A percentile compares a stretch with the other conserved stretches of the same genome.
These are phyloP conservation scores for Pogonocichla stellata DNA, from an alignment of 2,113 vertebrate species.

Conservation along the genomic window DNA sequence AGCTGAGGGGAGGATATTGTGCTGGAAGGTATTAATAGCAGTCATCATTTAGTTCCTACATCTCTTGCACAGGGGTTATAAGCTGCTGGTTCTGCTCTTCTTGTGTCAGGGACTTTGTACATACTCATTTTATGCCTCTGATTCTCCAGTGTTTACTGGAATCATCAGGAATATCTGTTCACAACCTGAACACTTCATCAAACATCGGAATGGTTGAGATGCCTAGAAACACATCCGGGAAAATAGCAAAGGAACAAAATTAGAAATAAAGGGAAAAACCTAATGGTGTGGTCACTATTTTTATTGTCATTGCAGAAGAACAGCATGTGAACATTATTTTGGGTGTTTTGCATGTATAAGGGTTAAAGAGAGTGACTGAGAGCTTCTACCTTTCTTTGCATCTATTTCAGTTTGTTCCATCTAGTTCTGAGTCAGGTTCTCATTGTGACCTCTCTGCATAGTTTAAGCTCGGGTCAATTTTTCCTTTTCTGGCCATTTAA, in stretches of 20 bases:
- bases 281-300: neutral
- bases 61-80: neutral
- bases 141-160: neutral
- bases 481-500: neutral
- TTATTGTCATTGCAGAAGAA: neutral
- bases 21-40: conserved; percentile 10
- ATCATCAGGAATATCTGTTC: neutral
- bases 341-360: neutral
- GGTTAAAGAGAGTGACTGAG: neutral
- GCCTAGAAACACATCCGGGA: neutral
- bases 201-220: neutral
- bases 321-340: neutral
- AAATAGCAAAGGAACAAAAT: neutral
- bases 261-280: fast-evolving
- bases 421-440: neutral
- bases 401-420: neutral
- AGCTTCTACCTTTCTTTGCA: neutral
- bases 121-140: neutral
- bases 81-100: neutral
- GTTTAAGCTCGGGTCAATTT: neutral
- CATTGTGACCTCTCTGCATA: neutral
- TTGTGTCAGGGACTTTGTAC: neutral
- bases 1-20: conserved; percentile 8
- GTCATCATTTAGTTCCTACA: neutral
- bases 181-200: neutral